Evolutionary conservation across 2,797 vertebrate species (phyloP), one percentile per base, ranked within the genome.

Genomic region (Pantherophis vulpinus): DNA sequence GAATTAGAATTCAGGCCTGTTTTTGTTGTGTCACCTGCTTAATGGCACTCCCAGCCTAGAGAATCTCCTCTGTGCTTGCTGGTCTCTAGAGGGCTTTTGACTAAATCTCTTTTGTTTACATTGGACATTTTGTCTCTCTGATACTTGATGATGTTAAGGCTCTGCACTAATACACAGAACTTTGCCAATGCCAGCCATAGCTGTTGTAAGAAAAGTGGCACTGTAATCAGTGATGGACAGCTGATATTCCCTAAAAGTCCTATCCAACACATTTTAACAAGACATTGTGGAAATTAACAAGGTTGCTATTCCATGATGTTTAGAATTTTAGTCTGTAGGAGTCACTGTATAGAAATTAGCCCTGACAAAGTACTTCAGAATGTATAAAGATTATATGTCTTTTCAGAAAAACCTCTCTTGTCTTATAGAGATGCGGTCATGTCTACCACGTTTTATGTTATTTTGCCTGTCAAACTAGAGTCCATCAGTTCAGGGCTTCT

Each of bases 71-170:
- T 87, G 92, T 27, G 47, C 60, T 10, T 20, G 29, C 51, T 14
- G 56, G 54, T 59, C 89, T 86, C 89, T 2, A 32, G 83, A 66
- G 83, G 8, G 55, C 20, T 37, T 70, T 70, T n/a, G 54, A 11
- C 61, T 90, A 70, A 91, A 59, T 74, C 54, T 70, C 55, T 87
- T 90, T 51, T 87, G 89, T 91, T 90, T 74, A 93, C 79, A 29
- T 10, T 87, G 59, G 32, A 54, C 89, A 66, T 90, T 90, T 66
- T 27, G 60, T 66, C 54, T 90, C 27, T 90, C 88, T 90, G 42
- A n/a, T 86, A n/a, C 90, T 32, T 90, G 79, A n/a, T n/a, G 25
- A n/a, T 32, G 54, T 58, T 66, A 51, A 87, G 37, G 27, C 74
- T 47, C 37, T 47, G 74, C 37, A 47, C 37, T 83, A 12, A 42